Evolutionary conservation across 2,797 vertebrate species (phyloP).

Genomic region (Labroides dimidiatus): DNA sequence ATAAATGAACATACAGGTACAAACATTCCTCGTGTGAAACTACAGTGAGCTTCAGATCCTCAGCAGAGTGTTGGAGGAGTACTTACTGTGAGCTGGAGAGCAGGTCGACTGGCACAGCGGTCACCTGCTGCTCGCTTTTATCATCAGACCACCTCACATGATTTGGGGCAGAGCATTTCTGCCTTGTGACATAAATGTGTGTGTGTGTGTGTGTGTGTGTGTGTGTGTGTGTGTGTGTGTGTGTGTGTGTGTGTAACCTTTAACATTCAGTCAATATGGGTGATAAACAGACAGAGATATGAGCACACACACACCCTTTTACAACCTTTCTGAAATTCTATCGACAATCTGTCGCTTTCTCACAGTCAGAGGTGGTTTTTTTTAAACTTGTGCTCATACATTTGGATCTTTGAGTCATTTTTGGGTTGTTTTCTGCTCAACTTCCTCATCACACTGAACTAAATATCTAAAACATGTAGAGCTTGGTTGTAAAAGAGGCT

Average conservation of each 20-base stretch:
- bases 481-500: too few species aligned
- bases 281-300: neutral
- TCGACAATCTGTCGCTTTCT: neutral
- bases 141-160: slow-evolving; percentile 3
- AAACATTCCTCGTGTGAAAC: too few species aligned
- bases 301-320: slow-evolving; percentile 2
- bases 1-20: neutral
- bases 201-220: slow-evolving; percentile 26
- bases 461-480: too few species aligned
- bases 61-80: neutral
- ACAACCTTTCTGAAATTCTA: neutral
- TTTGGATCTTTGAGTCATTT: neutral
- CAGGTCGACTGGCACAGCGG: slow-evolving; percentile 1
- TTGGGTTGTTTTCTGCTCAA: neutral
- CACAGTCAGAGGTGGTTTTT: neutral
- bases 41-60: neutral
- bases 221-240: slow-evolving; percentile 34
- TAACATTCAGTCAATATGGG: slow-evolving; percentile 13
- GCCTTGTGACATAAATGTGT: slow-evolving; percentile 16
- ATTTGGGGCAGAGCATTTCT: slow-evolving; percentile 16
- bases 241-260: slow-evolving; percentile 34
- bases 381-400: neutral
- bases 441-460: too few species aligned
- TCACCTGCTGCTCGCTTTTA: slow-evolving; percentile 44
- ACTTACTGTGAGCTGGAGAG: slow-evolving; percentile 33